Evolutionary conservation across 2,113 vertebrate species (phyloP).

Genomic region (Pluvianellus socialis): DNA sequence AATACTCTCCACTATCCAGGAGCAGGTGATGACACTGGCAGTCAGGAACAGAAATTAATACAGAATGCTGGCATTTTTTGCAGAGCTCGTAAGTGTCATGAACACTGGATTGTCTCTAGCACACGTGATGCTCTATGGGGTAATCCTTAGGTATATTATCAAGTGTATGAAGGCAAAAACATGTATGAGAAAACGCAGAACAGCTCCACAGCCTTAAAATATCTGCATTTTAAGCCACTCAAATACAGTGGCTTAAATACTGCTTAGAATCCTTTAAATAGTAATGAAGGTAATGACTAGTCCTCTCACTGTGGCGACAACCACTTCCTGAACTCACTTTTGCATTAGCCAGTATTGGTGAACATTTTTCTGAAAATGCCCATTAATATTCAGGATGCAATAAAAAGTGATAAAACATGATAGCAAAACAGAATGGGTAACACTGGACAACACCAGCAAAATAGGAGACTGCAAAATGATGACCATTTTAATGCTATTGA

Average conservation of each 20-base stretch:
- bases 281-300: not conserved
- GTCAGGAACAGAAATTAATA: not conserved
- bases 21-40: slow-evolving; percentile 3
- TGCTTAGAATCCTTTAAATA: not conserved
- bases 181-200: not conserved
- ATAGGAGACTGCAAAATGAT: not conserved
- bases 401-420: not conserved
- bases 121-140: not conserved
- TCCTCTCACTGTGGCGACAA: not conserved
- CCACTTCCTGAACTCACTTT: not conserved
- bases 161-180: not conserved
- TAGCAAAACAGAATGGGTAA: not conserved
- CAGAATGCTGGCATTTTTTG: not conserved
- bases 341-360: not conserved
- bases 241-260: not conserved
- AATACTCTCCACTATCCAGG: slow-evolving; percentile 37
- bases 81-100: not conserved
- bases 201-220: not conserved
- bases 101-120: not conserved
- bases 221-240: not conserved
- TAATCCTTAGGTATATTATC: not conserved
- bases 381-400: not conserved
- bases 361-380: not conserved
- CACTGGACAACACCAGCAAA: not conserved
- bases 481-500: not conserved